Conservation (phyloP, 2,113 vertebrate genomes). For the Trogon surrucura region DNA sequence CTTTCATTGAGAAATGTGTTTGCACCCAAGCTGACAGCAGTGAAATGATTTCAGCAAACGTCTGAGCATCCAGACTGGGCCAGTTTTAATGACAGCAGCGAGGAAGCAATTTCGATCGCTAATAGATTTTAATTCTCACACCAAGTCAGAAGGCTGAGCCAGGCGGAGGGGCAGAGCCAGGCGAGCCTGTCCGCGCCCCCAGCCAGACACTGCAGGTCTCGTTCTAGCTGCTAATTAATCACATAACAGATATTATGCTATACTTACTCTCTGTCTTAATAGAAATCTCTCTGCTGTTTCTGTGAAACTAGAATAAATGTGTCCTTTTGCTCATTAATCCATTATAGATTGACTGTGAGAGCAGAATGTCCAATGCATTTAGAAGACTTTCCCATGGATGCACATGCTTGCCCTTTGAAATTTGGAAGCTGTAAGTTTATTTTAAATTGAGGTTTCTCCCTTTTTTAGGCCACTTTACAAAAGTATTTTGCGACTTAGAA, state of each 20-base stretch:
- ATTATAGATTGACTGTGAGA: conserved; percentile 92
- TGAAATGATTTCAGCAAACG: not conserved
- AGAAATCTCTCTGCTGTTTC: conserved; percentile 33
- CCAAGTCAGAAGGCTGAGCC: not conserved
- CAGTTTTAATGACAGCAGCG: not conserved
- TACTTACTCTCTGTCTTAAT: not conserved
- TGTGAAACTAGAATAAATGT: conserved; percentile 50
- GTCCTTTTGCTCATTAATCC: conserved; percentile 61
- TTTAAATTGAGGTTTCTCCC: conserved; percentile 40
- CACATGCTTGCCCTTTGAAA: conserved; percentile 96
- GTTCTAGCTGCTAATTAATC: not conserved
- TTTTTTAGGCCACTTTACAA: not conserved
- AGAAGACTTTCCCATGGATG: conserved; percentile 98
- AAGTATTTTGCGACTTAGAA: not conserved
- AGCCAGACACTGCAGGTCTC: not conserved
- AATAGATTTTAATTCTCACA: not conserved
- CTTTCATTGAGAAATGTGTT: not conserved
- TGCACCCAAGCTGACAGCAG: not conserved
- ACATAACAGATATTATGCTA: not conserved
- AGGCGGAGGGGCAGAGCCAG: not conserved
- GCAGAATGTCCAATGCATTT: conserved; percentile 98
- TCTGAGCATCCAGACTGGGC: not conserved
- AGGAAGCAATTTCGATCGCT: not conserved
- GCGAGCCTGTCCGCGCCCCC: not conserved
- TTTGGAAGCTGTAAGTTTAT: conserved; percentile 97